Evolutionary conservation across 2,797 vertebrate genomes (phyloP), one percentile per base, ranked within the genome.

Genomic region (Poeciliopsis presidionis): DNA sequence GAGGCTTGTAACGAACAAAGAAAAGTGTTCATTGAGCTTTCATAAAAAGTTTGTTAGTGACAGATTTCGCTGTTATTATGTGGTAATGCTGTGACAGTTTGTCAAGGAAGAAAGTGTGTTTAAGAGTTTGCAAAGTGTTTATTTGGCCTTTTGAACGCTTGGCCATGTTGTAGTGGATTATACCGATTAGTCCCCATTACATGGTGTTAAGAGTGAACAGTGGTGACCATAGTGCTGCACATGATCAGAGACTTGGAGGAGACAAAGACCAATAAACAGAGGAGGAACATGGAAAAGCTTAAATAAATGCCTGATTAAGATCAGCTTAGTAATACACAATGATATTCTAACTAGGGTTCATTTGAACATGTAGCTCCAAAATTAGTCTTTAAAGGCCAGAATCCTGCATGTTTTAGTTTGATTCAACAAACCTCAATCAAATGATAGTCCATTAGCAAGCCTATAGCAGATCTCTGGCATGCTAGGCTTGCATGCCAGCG

Each of bases 21-120:
- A 65, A 79, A 84, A 84, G 74, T 80, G 75, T 33, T 33, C 18
- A 61, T 8, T 71, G 47, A 70, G 51, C n/a, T 70, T 84, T 80
- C 1, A n/a, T 22, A 69, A 86, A 86, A 47, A 73, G 74, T 30
- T 46, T 81, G 78, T 57, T 72, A 72, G 81, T n/a, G n/a, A 57
- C 81, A 67, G 51, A 55, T 33, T 81, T 81, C 55, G 74, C 63
- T 65, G 47, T 80, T 77, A 43, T 90, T 80, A 90, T 90, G 83
- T 91, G 87, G 81, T 65, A 57, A 25, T 82, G 84, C 72, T 83
- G 81, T 84, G 89, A 87, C 82, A 81, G 70, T 85, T 71, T 78
- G 73, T 81, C 76, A 77, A 25, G 55, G 46, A 76, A 83, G 87
- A 93, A 90, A 91, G 74, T 71, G 79, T 89, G 87, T 90, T 43